Base-by-base conservation (phyloP, 1,140 invertebrate genomes). In the Drosophila truncata region DNA sequence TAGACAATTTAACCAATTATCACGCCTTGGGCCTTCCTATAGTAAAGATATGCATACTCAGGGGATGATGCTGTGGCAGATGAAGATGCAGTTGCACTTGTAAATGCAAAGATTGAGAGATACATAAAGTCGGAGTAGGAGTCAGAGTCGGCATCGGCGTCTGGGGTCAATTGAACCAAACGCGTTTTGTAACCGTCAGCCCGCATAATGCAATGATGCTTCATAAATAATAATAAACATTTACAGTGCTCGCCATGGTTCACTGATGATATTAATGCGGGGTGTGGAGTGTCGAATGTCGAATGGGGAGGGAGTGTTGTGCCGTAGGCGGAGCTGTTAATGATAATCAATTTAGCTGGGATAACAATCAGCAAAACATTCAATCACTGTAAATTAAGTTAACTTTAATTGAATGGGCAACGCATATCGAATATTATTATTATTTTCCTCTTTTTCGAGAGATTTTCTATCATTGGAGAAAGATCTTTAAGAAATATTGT, bases 181-280 rank as follows among this genome's bases (percentile, higher is more conserved):
- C 77, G 73, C 84, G 80, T 88, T 88, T 87, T 77, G 67, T 88
- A 80, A 88, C 60, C 37, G 44, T 54, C 54, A 49, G 41, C 84
- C 84, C 84, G 85, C 81, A 88, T 88, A 88, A 84, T 88, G 80
- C 72, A 86, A 87, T 82, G 71, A 86, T 79, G 47, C 77, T 88
- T 88, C 83, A 90, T 84, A 78, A 90, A 69, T 81, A 78, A 58
- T 88, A 88, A 90, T 90, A 78, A 90, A 69, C 84, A 78, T 64
- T 88, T 78, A 83, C 84, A 80, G 58, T 31, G 35, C 42, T 25
- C 42, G 29, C 52, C 39, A 14, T 39, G 37, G 61, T 49, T 39
- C 46, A 57, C 27, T 39, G 41, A 60, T 33, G 31, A 59, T 58
- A 35, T 50, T 52, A 52, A 44, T 64, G 61, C 33, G 55, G 52